Conservation (phyloP, 2,888 invertebrate genomes). For the Agrotis exclamationis region DNA sequence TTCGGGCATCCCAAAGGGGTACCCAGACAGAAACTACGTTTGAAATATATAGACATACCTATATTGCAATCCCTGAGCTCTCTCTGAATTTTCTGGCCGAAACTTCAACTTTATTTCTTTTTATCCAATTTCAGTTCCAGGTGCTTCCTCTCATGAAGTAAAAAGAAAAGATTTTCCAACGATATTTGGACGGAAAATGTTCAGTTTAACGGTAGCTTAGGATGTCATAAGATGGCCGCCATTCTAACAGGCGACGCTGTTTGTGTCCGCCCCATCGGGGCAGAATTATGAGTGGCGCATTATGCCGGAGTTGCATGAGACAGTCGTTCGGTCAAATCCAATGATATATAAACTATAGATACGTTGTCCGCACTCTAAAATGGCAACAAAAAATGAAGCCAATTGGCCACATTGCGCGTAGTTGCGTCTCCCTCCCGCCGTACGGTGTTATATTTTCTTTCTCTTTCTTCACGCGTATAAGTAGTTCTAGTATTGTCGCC, state of each 20-base stretch:
- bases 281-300: constrained; percentile 35
- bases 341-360: no score
- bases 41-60: constrained; percentile 7
- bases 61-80: constrained; percentile 1
- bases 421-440: no score
- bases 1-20: background rate
- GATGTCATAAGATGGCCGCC: constrained; percentile 21
- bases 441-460: no score
- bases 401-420: no score
- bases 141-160: constrained; percentile 20
- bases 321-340: background rate
- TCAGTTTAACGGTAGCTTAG: constrained; percentile 1
- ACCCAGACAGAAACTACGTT: constrained; percentile 11
- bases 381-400: no score
- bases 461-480: no score
- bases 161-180: constrained; percentile 15
- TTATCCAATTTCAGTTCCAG: constrained; percentile 32
- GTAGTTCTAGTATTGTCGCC: no score
- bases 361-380: no score
- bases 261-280: constrained; percentile 9
- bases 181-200: constrained; percentile 12
- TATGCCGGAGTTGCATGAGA: constrained; percentile 16
- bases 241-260: constrained; percentile 11
- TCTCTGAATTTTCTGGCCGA: constrained; percentile 35
- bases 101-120: constrained; percentile 47